Conservation (phyloP, 2,888 invertebrate species). For the Andrena camellia region DNA sequence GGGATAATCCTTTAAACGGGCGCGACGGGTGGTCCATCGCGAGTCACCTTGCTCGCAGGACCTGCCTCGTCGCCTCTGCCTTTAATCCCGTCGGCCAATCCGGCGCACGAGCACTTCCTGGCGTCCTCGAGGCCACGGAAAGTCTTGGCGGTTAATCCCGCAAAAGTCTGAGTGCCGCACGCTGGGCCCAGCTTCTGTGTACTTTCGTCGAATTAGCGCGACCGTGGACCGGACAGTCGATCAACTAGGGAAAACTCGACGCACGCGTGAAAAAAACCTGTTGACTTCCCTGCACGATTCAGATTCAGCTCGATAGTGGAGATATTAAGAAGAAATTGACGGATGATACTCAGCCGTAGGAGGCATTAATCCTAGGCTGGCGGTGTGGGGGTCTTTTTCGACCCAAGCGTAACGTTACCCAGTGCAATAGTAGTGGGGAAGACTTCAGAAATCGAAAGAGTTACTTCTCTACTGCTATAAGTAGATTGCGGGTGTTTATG, state of each 20-base stretch:
- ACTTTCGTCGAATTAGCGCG: neutral
- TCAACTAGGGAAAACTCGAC: neutral
- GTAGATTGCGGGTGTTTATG: too few species aligned
- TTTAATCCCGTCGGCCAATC: slow-evolving; percentile 73
- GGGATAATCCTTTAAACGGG: slow-evolving; percentile 83
- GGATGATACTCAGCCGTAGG: too few species aligned
- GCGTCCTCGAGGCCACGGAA: slow-evolving; percentile 45
- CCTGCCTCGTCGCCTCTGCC: slow-evolving; percentile 37
- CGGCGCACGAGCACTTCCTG: slow-evolving; percentile 66
- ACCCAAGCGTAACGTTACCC: too few species aligned
- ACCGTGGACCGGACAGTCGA: neutral
- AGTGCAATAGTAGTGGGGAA: too few species aligned
- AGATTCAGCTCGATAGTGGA: too few species aligned
- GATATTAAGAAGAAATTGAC: too few species aligned
- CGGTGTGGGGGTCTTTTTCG: too few species aligned
- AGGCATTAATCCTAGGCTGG: too few species aligned
- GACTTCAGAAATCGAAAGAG: too few species aligned
- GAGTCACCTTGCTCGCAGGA: slow-evolving; percentile 62
- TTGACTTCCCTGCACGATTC: too few species aligned
- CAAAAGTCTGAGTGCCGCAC: slow-evolving; percentile 28
- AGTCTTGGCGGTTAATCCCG: slow-evolving; percentile 67
- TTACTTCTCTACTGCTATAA: too few species aligned
- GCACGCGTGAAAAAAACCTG: too few species aligned
- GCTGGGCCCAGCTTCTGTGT: neutral
- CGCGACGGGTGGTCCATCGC: slow-evolving; percentile 76